These are phyloP conservation scores for Ammospiza nelsoni DNA, from an alignment of 2,113 vertebrate genomes.

Conservation along the genomic window DNA sequence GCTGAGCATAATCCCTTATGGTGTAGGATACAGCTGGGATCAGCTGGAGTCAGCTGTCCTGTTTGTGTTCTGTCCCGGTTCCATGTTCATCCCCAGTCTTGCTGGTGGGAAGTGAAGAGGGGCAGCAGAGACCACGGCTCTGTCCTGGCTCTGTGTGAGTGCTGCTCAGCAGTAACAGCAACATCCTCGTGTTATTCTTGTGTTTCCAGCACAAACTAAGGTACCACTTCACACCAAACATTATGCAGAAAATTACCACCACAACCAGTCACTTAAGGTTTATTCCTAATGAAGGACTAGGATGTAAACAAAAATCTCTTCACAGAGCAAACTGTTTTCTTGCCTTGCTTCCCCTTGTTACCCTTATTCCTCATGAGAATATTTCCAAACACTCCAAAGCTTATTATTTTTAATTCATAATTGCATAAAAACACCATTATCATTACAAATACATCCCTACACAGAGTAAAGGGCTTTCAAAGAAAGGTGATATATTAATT, in stretches of 20 bases:
- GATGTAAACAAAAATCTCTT: background rate
- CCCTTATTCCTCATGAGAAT: background rate
- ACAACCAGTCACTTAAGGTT: background rate
- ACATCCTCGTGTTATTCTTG: background rate
- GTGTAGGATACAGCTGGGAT: too few relatives aligned
- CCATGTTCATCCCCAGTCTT: fast-evolving
- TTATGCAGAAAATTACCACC: background rate
- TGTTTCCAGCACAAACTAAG: background rate
- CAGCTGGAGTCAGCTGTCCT: background rate
- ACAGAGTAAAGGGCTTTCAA: background rate
- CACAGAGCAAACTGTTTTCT: background rate
- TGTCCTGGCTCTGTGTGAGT: background rate
- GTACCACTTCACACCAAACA: background rate
- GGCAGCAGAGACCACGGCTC: background rate
- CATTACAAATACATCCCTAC: background rate
- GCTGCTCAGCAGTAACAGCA: background rate
- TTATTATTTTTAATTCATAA: background rate
- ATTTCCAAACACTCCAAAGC: background rate
- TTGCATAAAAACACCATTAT: background rate
- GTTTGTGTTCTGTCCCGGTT: background rate
- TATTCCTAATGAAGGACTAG: background rate
- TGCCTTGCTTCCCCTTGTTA: background rate
- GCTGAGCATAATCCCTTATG: background rate
- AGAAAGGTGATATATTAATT: background rate
- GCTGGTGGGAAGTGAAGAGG: background rate